These are phyloP conservation scores for Pyrochroa serraticornis DNA, from an alignment of 2,888 invertebrate genomes.

Conservation along the genomic window DNA sequence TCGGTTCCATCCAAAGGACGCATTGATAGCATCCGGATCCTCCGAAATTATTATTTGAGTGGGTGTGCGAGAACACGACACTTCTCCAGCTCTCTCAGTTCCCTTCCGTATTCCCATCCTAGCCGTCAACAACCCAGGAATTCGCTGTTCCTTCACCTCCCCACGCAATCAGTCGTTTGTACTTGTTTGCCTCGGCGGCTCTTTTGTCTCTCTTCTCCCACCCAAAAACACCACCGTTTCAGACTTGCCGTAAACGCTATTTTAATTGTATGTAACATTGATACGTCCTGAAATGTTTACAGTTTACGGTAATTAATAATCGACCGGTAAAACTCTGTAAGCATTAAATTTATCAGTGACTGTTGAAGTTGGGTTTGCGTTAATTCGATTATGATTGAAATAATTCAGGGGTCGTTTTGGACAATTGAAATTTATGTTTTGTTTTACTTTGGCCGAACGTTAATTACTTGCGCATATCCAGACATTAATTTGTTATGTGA, in stretches of 20 bases:
- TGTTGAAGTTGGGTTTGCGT: conserved; percentile 23
- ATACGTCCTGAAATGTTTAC: conserved; percentile 12
- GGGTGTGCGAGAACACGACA: conserved; percentile 25
- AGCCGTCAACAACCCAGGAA: conserved; percentile 11
- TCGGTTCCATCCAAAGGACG: too few species aligned
- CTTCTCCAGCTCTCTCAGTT: conserved; percentile 4
- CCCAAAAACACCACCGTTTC: neutral
- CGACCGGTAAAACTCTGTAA: conserved; percentile 9
- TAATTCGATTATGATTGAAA: conserved; percentile 28
- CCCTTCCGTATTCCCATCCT: conserved; percentile 11
- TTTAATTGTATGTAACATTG: conserved; percentile 14
- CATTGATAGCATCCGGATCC: conserved; percentile 1
- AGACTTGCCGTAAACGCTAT: conserved; percentile 11
- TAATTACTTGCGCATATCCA: conserved; percentile 23
- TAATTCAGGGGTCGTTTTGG: conserved; percentile 23
- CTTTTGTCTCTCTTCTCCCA: conserved; percentile 10
- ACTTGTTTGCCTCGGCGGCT: conserved; percentile 9
- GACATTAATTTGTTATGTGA: conserved; percentile 20
- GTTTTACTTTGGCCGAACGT: conserved; percentile 19
- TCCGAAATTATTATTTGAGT: conserved; percentile 14
- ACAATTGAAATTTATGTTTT: conserved; percentile 21
- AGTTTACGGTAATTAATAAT: conserved; percentile 11
- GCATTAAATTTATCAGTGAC: conserved; percentile 17
- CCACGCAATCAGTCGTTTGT: neutral
- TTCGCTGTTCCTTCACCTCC: conserved; percentile 11